A percentile compares a stretch with the other conserved stretches of the same genome.
These are phyloP conservation scores for Oceanites oceanicus DNA, from an alignment of 2,113 vertebrate species.

Conservation along the genomic window DNA sequence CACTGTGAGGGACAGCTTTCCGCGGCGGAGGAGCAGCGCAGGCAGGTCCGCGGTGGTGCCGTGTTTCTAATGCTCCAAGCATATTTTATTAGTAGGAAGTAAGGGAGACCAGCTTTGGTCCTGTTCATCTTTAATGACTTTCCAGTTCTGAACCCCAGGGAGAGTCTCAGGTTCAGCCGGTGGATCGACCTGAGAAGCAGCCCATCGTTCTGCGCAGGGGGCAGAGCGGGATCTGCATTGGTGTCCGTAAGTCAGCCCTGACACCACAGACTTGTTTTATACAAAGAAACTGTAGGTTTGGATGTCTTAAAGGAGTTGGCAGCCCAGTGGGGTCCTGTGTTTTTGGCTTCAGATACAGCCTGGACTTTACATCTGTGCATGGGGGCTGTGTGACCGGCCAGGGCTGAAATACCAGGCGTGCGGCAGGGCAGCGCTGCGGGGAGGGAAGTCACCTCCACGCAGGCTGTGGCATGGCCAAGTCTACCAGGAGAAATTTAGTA, in stretches of 20 bases:
- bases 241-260: accelerated
- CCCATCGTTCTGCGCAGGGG: background rate
- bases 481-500: background rate
- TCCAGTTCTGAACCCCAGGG: background rate
- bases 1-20: background rate
- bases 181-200: background rate
- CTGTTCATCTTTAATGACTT: background rate
- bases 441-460: background rate
- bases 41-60: background rate
- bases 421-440: background rate
- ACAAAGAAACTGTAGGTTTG: background rate
- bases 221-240: background rate
- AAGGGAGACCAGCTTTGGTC: background rate
- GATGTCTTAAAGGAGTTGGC: background rate
- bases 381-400: background rate
- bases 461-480: background rate
- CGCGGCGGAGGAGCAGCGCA: accelerated
- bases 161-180: background rate
- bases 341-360: background rate
- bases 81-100: background rate
- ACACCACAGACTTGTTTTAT: background rate
- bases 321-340: background rate
- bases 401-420: background rate
- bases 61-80: background rate
- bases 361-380: background rate